phyloP scores from a whole-genome alignment of 2,113 vertebrate species.

The Lophura nycthemera region DNA sequence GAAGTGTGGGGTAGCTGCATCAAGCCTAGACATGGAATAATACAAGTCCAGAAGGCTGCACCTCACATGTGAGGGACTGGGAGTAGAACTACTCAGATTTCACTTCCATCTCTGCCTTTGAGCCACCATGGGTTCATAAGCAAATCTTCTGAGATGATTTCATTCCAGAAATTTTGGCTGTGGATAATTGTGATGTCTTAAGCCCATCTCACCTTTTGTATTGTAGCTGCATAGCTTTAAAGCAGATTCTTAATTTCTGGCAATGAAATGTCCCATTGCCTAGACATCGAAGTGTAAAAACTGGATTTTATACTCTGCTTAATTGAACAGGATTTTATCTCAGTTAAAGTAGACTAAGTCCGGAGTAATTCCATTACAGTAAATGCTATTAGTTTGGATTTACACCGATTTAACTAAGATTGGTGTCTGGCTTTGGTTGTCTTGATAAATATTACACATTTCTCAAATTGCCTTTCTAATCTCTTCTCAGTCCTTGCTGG shows the following conservation, averaged over 20 bases:
- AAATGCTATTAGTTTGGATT: constrained; percentile 45
- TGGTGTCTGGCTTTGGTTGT: constrained; percentile 31
- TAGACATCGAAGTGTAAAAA: not conserved
- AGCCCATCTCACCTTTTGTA: not conserved
- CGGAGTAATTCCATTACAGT: not conserved
- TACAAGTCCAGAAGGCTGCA: not conserved
- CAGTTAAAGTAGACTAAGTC: constrained; percentile 20
- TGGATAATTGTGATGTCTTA: not conserved
- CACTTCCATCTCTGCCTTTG: not conserved
- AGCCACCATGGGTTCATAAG: not conserved
- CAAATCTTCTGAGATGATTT: not conserved
- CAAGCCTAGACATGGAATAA: not conserved
- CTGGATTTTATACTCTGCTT: not conserved
- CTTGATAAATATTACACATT: not conserved
- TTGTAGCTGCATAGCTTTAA: not conserved
- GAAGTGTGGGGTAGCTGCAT: no score
- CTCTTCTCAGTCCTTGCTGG: not conserved
- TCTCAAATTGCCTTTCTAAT: not conserved
- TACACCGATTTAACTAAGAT: constrained; percentile 46
- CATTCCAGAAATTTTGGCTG: not conserved
- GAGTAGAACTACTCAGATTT: not conserved
- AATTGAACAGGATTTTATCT: constrained; percentile 10
- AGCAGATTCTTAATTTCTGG: not conserved
- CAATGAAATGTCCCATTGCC: not conserved
- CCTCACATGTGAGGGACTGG: not conserved